phyloP scores from a whole-genome alignment of 1,140 invertebrate species.

The Drosophila pachea region DNA sequence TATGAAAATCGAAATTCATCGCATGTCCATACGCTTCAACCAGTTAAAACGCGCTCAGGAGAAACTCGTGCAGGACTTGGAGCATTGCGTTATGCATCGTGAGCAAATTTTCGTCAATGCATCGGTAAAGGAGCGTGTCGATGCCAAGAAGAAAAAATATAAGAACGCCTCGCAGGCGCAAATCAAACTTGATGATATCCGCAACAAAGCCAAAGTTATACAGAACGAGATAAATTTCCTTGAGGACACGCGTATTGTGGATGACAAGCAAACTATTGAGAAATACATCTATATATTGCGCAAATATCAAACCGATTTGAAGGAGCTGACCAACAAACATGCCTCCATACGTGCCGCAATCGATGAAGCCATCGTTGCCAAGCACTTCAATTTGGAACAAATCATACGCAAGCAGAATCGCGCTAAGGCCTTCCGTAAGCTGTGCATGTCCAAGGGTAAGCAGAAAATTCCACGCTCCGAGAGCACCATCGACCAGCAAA shows the following conservation, averaged over 20 bases:
- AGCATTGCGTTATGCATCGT: constrained; percentile 85
- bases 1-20: constrained; percentile 90
- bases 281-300: constrained; percentile 53
- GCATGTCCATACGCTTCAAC: constrained; percentile 86
- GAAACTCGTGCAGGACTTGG: constrained; percentile 87
- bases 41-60: constrained; percentile 87
- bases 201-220: constrained; percentile 81
- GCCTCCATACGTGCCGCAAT: constrained; percentile 78
- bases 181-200: constrained; percentile 81
- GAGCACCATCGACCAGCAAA: constrained; percentile 78
- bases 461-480: constrained; percentile 74
- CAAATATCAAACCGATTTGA: constrained; percentile 74
- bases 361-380: constrained; percentile 73
- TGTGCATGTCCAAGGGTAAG: constrained; percentile 79
- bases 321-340: constrained; percentile 79
- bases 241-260: constrained; percentile 42
- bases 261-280: constrained; percentile 67
- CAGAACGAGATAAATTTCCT: constrained; percentile 78
- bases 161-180: constrained; percentile 46
- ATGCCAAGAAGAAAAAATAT: constrained; percentile 67
- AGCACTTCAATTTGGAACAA: constrained; percentile 81
- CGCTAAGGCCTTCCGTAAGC: constrained; percentile 80
- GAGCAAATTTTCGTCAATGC: constrained; percentile 83
- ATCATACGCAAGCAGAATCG: constrained; percentile 83
- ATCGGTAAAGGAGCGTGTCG: constrained; percentile 81